Conservation (phyloP, 2,113 vertebrate species). For the Gymnorhina tibicen region DNA sequence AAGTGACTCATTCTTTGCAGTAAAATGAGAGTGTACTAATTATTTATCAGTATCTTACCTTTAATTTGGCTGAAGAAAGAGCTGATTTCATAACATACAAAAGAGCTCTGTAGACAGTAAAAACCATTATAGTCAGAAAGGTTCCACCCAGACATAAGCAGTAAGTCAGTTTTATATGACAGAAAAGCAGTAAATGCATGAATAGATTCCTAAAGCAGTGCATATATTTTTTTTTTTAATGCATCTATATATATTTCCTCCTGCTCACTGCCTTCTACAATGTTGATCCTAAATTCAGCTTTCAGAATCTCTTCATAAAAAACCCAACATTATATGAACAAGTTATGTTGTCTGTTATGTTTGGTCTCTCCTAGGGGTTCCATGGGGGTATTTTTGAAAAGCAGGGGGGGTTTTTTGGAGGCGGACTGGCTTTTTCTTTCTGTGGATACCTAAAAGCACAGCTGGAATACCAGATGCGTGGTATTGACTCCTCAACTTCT, state of each 20-base stretch:
- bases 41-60: conserved; percentile 23
- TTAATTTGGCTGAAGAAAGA: conserved; percentile 35
- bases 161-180: conserved; percentile 28
- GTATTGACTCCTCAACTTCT: background rate
- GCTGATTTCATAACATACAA: conserved; percentile 7
- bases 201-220: background rate
- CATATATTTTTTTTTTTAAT: no score
- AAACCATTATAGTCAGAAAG: background rate
- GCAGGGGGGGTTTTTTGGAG: background rate
- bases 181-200: background rate
- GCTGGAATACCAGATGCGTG: background rate
- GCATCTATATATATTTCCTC: background rate
- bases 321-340: background rate
- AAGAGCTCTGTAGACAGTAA: background rate
- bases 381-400: background rate
- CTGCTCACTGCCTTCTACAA: background rate
- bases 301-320: background rate
- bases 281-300: background rate
- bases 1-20: background rate
- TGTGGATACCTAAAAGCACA: background rate
- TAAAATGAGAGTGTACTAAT: conserved; percentile 48
- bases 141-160: background rate
- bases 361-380: background rate
- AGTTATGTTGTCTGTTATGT: background rate
- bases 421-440: background rate